Base-by-base conservation (phyloP, 2,113 vertebrate genomes). In the Menura novaehollandiae region DNA sequence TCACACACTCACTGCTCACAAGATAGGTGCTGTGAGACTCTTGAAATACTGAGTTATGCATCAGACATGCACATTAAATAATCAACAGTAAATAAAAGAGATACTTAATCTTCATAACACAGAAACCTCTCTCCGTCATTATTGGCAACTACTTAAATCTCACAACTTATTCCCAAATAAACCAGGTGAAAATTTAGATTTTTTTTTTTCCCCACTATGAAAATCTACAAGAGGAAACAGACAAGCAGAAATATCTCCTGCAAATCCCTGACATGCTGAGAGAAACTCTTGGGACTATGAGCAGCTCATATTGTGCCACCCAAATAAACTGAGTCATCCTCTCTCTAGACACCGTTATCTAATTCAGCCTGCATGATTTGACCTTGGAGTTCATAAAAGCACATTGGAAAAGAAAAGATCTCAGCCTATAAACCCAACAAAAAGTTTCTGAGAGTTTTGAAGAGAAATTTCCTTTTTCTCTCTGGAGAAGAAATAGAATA, bases 291-390 rank as follows among this genome's bases (percentile, higher is more conserved):
- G 46, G 83, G 68, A 86, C 51, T 71, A 5, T n/a, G 39, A 77
- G 63, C 26, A 74, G 39, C 83, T 93, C 83, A 74, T 80, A 75
- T 55, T 64, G 49, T 82, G 62, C 85, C 1, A 22, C 78, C 81
- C 91, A 95, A 95, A 95, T 84, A 93, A 91, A 95, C 92, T 93
- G 94, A 97, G 85, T 95, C 94, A 93, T 96, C 51, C 35, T 86
- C 88, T 91, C 94, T 91, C 75, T 92, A 97, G 91, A 92, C 72
- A 67, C 83, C 71, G 41, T 89, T 88, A 92, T 72, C 72, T 67
- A 93, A 93, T 89, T 95, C 86, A 95, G 60, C 72, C 80, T 93
- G 76, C 67, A 41, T 66, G 51, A 90, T 74, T 92, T 93, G 91
- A 96, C 95, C 95, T 96, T 95, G 83, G 55, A 95, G 51, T 86